These are phyloP conservation scores for Epicauta chinensis DNA, from an alignment of 1,140 invertebrate species.

Conservation along the genomic window DNA sequence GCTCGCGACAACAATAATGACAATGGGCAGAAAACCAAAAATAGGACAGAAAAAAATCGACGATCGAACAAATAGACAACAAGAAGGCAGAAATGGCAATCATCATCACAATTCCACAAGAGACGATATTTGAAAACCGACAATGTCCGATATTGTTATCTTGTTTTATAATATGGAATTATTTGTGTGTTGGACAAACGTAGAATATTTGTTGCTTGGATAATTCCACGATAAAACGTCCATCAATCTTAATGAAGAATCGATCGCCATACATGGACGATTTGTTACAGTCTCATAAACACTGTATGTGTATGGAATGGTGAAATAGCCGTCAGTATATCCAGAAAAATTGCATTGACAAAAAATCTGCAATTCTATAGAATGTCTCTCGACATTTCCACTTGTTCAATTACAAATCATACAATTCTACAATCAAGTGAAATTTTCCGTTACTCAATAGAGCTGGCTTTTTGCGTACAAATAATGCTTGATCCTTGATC, in stretches of 20 bases:
- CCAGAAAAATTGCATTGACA: too few relatives aligned
- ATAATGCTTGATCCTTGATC: too few relatives aligned
- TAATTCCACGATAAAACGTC: slow-evolving; percentile 12
- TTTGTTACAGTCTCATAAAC: slow-evolving; percentile 32
- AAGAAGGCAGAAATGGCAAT: slow-evolving; percentile 15
- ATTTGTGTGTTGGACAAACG: slow-evolving; percentile 2
- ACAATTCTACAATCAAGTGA: too few relatives aligned
- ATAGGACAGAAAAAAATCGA: slow-evolving; percentile 1
- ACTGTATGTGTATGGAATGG: slow-evolving; percentile 23
- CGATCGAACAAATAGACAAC: background rate
- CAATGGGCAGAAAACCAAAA: background rate
- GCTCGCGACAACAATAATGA: slow-evolving; percentile 4
- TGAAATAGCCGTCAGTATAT: background rate
- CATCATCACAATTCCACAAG: slow-evolving; percentile 11
- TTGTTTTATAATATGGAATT: background rate
- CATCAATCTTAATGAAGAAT: slow-evolving; percentile 33
- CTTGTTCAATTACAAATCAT: too few relatives aligned
- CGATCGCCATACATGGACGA: slow-evolving; percentile 31
- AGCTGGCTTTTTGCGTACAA: too few relatives aligned
- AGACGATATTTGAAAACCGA: slow-evolving; percentile 1
- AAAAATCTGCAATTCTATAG: too few relatives aligned
- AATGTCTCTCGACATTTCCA: too few relatives aligned
- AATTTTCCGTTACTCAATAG: too few relatives aligned
- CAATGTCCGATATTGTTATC: background rate
- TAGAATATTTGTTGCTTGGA: background rate